A percentile compares a stretch with the other conserved stretches of the same genome.
These are phyloP conservation scores for Cabera pusaria DNA, from an alignment of 2,888 invertebrate genomes.

Conservation along the genomic window DNA sequence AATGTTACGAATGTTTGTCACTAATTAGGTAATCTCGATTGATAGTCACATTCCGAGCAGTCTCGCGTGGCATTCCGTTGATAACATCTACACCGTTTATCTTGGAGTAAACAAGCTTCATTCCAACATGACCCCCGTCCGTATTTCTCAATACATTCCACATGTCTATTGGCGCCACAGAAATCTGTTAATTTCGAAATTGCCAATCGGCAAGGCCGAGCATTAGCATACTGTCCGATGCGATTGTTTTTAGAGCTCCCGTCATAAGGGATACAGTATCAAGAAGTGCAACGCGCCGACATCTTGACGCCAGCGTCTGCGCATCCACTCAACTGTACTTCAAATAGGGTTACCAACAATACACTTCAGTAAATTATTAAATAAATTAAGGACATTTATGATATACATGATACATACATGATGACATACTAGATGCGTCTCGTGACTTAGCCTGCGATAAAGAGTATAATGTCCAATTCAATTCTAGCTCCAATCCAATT, in stretches of 20 bases:
- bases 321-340: slow-evolving; percentile 27
- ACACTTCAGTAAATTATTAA: too few relatives aligned
- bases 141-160: slow-evolving; percentile 8
- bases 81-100: slow-evolving; percentile 22
- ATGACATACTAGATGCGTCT: too few relatives aligned
- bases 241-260: slow-evolving; percentile 15
- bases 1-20: slow-evolving; percentile 32
- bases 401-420: too few relatives aligned
- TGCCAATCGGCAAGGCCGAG: slow-evolving; percentile 9
- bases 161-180: slow-evolving; percentile 5
- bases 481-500: too few relatives aligned
- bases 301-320: slow-evolving; percentile 35
- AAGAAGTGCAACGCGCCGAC: slow-evolving; percentile 29
- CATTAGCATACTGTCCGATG: slow-evolving; percentile 6
- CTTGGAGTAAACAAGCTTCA: slow-evolving; percentile 7
- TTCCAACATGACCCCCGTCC: slow-evolving; percentile 7
- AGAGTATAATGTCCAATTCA: too few relatives aligned
- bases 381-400: too few relatives aligned
- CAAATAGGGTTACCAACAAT: slow-evolving; percentile 27
- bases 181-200: slow-evolving; percentile 10
- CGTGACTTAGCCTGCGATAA: too few relatives aligned
- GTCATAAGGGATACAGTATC: slow-evolving; percentile 25
- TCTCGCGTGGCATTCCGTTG: slow-evolving; percentile 21
- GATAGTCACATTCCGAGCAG: slow-evolving; percentile 19
- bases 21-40: slow-evolving; percentile 27